These are phyloP conservation scores for Bimastos eiseni DNA, from an alignment of 2,888 invertebrate species.

Conservation along the genomic window DNA sequence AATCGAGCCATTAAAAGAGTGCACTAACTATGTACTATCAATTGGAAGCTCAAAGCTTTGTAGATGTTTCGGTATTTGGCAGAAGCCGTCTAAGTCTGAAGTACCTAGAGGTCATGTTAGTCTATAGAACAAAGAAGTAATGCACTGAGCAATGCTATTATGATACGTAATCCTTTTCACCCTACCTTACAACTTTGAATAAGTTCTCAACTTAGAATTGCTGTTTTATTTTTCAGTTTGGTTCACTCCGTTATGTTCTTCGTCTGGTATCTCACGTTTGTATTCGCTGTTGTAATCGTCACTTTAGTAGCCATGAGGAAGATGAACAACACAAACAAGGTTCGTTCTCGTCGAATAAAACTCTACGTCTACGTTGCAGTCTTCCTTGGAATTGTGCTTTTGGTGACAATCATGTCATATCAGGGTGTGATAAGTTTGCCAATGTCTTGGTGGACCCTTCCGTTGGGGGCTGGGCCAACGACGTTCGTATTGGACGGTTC, in stretches of 20 bases:
- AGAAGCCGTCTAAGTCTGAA: no score
- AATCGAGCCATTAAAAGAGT: no score
- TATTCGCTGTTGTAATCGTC: background rate
- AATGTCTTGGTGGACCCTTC: background rate
- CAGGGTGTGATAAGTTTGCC: background rate
- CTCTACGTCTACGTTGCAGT: background rate
- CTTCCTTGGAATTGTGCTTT: background rate
- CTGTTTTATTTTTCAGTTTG: background rate
- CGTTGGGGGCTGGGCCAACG: background rate
- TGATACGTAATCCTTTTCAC: background rate
- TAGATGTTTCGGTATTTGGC: no score
- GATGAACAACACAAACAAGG: background rate
- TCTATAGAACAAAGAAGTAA: no score
- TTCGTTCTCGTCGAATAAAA: background rate
- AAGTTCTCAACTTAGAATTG: background rate
- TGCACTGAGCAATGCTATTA: no score
- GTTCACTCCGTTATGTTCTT: background rate
- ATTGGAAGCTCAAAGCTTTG: no score
- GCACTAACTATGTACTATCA: no score
- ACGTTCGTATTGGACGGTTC: background rate
- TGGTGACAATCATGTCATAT: background rate
- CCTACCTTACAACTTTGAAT: background rate
- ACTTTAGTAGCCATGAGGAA: background rate
- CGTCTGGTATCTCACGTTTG: background rate
- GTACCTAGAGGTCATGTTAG: no score